Conservation (phyloP, 2,888 invertebrate genomes). For the Eucriotettix oculatus region DNA sequence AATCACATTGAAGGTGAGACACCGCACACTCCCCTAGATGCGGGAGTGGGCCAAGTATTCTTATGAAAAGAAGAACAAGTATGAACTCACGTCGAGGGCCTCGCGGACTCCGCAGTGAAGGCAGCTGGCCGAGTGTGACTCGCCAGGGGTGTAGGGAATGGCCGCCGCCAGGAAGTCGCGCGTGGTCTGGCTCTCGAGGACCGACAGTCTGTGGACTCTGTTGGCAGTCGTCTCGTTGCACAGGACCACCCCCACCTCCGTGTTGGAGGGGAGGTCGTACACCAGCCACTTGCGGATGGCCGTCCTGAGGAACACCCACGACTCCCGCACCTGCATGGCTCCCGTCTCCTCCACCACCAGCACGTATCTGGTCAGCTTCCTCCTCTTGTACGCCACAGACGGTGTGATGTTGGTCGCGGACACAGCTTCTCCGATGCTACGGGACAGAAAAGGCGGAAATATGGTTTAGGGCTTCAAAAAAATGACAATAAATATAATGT, state of each 20-base stretch:
- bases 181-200: conserved; percentile 22
- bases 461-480: no score
- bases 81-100: conserved; percentile 18
- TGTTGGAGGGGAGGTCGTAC: conserved; percentile 34
- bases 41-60: no score
- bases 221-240: conserved; percentile 26
- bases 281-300: conserved; percentile 40
- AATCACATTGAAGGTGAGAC: no score
- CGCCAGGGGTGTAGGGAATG: conserved; percentile 34
- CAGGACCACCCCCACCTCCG: conserved; percentile 32
- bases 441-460: no score
- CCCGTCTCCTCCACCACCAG: conserved; percentile 39
- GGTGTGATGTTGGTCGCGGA: conserved; percentile 27
- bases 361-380: conserved; percentile 35
- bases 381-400: conserved; percentile 32
- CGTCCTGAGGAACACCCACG: conserved; percentile 38
- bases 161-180: conserved; percentile 28
- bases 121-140: conserved; percentile 31
- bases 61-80: no score
- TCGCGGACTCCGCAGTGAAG: conserved; percentile 29
- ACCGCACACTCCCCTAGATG: no score
- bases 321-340: conserved; percentile 36
- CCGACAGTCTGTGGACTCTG: conserved; percentile 18
- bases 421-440: conserved; percentile 2
- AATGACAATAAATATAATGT: no score